Base-by-base conservation (phyloP, 2,888 invertebrate species). In the Ischnura elegans region DNA sequence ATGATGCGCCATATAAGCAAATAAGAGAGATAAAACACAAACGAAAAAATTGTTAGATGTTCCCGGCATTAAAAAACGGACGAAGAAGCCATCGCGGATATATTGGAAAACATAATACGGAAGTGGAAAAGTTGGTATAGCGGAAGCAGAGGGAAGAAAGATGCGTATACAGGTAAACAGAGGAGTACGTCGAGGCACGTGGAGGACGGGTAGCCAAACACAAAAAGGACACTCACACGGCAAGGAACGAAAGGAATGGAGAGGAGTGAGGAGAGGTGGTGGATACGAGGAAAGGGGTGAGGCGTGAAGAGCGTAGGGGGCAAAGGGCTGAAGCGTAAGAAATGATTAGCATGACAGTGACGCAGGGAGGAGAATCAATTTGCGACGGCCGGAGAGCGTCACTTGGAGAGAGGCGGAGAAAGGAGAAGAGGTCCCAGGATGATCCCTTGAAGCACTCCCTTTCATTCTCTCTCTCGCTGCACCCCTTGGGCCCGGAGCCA, bases 321-420 rank as follows among this genome's bases (percentile, higher is more conserved):
- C 51, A 19, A 36, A 42, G 51, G 51, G 51, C 29, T 21, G 29
- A 55, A 42, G 55, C 19, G 42, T 55, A 43, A 61, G 42, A 61
- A 55, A 90, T 90, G 90, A 90, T 90, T 90, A 90, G 55, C 90
- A 61, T 42, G 42, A 29, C 55, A 55, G 90, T 90, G 90, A 43
- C 55, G 55, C 42, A 90, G 90, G 43, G 51, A 21, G 55, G 90
- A 25, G 61, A 90, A 90, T 90, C 90, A 90, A 90, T 90, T 90
- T 90, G 90, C 90, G 61, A 61, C 42, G 42, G 42, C 43, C 21
- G 90, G 55, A 51, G 42, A 61, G 90, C 86, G 46, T 86, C 86
- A n/a, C 86, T 25, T 86, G 86, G 46, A 25, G 45, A n/a, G 46
- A 46, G 86, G n/a, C 86, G 10, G 46, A 25, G 45, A 4, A 86